Conservation (phyloP, 2,797 vertebrate species). For the Gallinago nigripennis region DNA sequence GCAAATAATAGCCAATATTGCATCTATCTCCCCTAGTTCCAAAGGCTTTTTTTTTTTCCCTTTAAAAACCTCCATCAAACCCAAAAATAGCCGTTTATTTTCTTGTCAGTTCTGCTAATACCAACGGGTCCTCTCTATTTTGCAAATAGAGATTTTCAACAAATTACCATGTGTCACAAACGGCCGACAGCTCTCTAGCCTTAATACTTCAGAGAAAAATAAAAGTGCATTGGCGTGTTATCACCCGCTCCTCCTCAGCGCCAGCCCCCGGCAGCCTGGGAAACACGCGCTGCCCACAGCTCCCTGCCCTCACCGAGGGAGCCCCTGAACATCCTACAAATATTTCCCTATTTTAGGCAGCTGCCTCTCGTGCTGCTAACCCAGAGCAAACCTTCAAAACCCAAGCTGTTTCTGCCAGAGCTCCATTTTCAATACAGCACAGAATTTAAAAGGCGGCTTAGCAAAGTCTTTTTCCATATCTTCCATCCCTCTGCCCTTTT, state of each 20-base stretch:
- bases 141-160: conserved; percentile 70
- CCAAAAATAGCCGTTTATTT: conserved; percentile 55
- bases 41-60: neutral
- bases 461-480: neutral
- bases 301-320: neutral
- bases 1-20: conserved; percentile 65
- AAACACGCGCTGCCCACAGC: neutral
- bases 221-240: conserved; percentile 24
- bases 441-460: conserved; percentile 11
- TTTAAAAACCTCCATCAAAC: neutral
- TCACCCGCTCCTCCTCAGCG: conserved; percentile 23
- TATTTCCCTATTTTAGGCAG: conserved; percentile 32
- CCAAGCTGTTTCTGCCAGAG: conserved; percentile 21
- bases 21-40: conserved; percentile 29
- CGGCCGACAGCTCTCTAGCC: conserved; percentile 42
- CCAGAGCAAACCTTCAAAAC: conserved; percentile 16
- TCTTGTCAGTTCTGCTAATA: conserved; percentile 61
- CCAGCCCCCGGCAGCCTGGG: conserved; percentile 31
- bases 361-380: conserved; percentile 20
- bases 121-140: conserved; percentile 70
- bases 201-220: conserved; percentile 49
- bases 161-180: conserved; percentile 69
- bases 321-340: conserved; percentile 13
- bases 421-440: neutral
- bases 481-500: neutral